Base-by-base conservation (phyloP, 2,888 invertebrate genomes). In the Leptura quadrifasciata region DNA sequence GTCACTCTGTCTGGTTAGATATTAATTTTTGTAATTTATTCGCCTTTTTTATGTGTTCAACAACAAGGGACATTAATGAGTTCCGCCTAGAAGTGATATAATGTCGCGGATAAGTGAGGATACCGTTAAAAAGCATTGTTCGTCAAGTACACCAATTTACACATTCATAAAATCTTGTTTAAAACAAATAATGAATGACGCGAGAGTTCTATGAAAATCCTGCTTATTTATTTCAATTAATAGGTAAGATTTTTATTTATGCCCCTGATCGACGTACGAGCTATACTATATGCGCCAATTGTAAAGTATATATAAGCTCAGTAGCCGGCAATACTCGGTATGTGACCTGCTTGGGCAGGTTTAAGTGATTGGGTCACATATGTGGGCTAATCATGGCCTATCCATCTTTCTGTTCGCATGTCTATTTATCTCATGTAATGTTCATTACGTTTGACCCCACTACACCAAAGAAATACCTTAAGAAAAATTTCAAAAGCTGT, bases 311-410 rank as follows among this genome's bases (percentile, higher is more conserved):
- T 21, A 47, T 24, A 58, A n/a, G 58, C 12, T 27, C 61, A 20
- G 68, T 69, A 69, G 55, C 55, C 55, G 68, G 6, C 17, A 57
- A 35, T 69, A 31, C 57, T 15, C 55, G 68, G 24, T 39, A 69
- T 68, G 68, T 69, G 69, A 69, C 69, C 57, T 47, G 69, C 57
- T 68, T 20, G 20, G 58, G 68, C 74, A 61, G 35, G 71, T 67
- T 70, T 74, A 76, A 76, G 63, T 76, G 78, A 72, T 54, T 54
- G 73, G 78, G 78, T 78, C 78, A 78, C 64, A 71, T 74, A 76
- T 78, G 76, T 78, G 78, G 78, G 76, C 76, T 78, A 76, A 78
- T 71, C 61, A 74, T 61, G 60, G 74, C 71, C 74, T 72, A 75
- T 72, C 69, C 74, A 58, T 70, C 74, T 55, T 24, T 27, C 69